These are phyloP conservation scores for Tipula helvola DNA, from an alignment of 2,888 invertebrate genomes.

Conservation along the genomic window DNA sequence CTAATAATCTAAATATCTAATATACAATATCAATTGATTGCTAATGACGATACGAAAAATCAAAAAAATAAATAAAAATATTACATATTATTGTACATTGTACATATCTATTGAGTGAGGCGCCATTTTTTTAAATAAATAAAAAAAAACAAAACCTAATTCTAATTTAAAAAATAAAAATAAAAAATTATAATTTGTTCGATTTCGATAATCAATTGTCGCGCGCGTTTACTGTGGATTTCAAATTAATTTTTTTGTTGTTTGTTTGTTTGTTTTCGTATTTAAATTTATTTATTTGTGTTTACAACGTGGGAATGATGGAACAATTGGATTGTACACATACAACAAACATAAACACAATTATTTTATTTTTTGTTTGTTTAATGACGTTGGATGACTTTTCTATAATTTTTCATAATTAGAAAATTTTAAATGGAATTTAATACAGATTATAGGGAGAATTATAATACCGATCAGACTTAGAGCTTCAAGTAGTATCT, in stretches of 20 bases:
- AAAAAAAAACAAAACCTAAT: background rate
- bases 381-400: background rate
- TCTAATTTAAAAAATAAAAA: background rate
- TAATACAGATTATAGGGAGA: background rate
- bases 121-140: background rate
- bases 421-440: background rate
- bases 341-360: background rate
- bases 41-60: background rate
- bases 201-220: conserved; percentile 4
- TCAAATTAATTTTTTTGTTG: background rate
- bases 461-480: no score
- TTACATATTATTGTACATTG: background rate
- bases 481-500: no score
- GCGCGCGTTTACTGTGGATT: background rate
- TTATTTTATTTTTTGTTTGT: background rate
- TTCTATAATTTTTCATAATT: background rate
- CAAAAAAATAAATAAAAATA: background rate
- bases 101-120: background rate
- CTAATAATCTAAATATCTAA: background rate
- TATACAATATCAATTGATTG: background rate
- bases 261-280: background rate
- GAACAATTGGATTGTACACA: background rate
- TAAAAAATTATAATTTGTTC: background rate
- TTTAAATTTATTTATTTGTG: background rate
- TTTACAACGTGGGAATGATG: background rate